Evolutionary conservation across 1,140 invertebrate genomes (phyloP).

Genomic region (Bombyx mandarina): DNA sequence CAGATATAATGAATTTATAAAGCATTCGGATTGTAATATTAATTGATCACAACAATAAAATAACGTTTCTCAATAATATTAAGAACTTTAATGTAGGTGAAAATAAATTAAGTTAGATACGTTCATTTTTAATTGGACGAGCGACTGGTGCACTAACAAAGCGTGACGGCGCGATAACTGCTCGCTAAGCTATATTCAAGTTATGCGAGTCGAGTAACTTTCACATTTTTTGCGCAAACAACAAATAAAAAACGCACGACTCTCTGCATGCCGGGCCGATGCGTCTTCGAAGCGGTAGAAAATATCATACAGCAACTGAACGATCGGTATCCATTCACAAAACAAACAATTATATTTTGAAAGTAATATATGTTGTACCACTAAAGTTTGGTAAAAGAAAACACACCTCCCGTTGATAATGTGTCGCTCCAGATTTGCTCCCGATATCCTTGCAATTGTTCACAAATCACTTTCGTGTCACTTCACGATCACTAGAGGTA

Average conservation of each 20-base stretch:
- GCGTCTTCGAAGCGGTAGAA: conserved; percentile 10
- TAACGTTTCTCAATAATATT: too few species aligned
- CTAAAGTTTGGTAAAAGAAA: conserved; percentile 1
- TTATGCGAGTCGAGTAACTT: conserved; percentile 24
- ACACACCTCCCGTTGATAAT: conserved; percentile 44
- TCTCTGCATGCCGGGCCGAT: conserved; percentile 1
- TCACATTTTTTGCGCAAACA: conserved; percentile 38
- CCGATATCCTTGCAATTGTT: conserved; percentile 21
- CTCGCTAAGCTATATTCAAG: background rate
- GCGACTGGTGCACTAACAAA: conserved; percentile 6
- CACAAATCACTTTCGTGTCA: conserved; percentile 25
- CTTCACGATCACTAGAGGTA: conserved; percentile 38
- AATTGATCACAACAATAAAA: too few species aligned
- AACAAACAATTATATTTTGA: conserved; percentile 12
- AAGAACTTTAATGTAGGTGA: too few species aligned
- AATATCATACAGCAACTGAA: conserved; percentile 16
- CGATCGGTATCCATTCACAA: conserved; percentile 17
- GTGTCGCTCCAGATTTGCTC: conserved; percentile 58
- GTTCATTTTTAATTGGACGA: conserved; percentile 5
- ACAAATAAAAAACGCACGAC: conserved; percentile 4
- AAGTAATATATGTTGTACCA: too few species aligned
- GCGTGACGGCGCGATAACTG: conserved; percentile 17
- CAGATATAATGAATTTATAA: too few species aligned
- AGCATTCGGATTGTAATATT: too few species aligned
- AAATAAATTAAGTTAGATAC: too few species aligned